These are phyloP conservation scores for Caretta caretta DNA, from an alignment of 2,113 vertebrate genomes.

Conservation along the genomic window DNA sequence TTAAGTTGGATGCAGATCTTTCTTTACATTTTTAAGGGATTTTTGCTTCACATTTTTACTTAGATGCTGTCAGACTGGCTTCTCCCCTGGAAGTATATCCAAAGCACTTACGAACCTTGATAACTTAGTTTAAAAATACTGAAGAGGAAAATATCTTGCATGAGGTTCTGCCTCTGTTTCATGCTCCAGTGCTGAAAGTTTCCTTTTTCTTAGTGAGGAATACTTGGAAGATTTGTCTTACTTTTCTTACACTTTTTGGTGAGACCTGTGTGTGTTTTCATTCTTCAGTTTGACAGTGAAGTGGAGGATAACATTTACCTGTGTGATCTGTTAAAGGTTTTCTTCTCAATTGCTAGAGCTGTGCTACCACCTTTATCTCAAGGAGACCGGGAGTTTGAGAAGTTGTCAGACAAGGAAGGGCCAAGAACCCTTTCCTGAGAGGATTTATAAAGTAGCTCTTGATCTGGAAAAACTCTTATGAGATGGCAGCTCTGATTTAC, in stretches of 20 bases:
- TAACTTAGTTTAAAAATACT: neutral
- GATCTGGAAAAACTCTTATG: neutral
- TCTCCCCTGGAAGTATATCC: neutral
- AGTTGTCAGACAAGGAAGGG: neutral
- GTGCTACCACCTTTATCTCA: neutral
- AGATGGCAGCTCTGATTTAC: neutral
- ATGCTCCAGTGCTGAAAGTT: neutral
- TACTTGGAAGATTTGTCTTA: neutral
- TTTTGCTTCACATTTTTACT: neutral
- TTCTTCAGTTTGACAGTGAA: neutral
- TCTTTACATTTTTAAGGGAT: neutral
- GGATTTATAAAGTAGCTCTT: neutral
- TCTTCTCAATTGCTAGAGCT: neutral
- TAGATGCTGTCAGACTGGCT: neutral
- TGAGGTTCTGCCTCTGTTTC: neutral
- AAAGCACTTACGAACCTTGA: neutral
- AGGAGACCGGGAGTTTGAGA: neutral
- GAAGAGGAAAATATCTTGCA: neutral
- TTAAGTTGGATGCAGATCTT: neutral
- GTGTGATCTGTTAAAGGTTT: neutral
- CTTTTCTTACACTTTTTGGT: neutral
- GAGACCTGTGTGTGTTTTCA: rapidly evolving
- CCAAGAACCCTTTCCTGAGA: neutral
- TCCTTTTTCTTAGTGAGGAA: neutral
- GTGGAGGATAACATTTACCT: neutral